These are phyloP conservation scores for Neomonachus schauinslandi DNA, from an alignment of 2,113 vertebrate genomes.

Conservation along the genomic window DNA sequence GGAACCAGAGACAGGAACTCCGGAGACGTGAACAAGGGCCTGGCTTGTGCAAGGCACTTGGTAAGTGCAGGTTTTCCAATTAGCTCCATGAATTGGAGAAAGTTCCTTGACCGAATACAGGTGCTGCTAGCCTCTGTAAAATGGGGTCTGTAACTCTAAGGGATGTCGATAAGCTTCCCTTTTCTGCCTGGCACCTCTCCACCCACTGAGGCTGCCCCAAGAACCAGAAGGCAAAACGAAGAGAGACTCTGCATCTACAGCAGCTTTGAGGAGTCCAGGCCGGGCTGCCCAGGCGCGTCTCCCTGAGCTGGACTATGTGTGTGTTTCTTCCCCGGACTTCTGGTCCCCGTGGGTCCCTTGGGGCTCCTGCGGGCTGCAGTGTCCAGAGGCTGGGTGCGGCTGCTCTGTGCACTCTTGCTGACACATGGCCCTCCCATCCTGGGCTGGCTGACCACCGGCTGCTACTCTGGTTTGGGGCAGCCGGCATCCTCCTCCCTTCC, in stretches of 20 bases:
- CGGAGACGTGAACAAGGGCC: neutral
- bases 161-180: neutral
- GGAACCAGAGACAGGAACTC: neutral
- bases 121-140: neutral
- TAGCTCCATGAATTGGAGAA: neutral
- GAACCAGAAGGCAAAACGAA: neutral
- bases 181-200: neutral
- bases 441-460: neutral
- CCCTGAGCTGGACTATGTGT: neutral
- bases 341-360: neutral
- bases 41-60: neutral
- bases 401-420: neutral
- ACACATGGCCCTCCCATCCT: neutral
- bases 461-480: neutral
- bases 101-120: neutral
- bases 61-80: neutral
- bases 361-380: neutral
- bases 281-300: fast-evolving
- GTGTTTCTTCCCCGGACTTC: neutral
- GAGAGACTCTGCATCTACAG: fast-evolving
- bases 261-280: neutral
- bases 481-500: neutral
- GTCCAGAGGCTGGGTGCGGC: neutral
- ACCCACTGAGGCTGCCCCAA: neutral
- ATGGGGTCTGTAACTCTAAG: neutral